Base-by-base conservation (phyloP, 2,888 invertebrate genomes). In the Pollenia griseotomentosa region DNA sequence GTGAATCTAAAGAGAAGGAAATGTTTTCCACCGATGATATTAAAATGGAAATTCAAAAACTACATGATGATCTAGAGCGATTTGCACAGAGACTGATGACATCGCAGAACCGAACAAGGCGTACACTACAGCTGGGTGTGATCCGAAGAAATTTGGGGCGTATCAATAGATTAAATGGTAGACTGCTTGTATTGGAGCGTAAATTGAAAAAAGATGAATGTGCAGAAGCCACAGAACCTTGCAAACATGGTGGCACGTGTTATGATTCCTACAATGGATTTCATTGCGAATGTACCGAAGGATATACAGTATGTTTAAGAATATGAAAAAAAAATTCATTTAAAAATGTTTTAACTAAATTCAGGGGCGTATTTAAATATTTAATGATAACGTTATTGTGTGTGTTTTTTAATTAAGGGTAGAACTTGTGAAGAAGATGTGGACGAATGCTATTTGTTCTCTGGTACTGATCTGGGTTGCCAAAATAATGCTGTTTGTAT, bases 401-500 rank as follows among this genome's bases (percentile, higher is more conserved):
- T 73, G 2, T 48, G 14, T 71, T 87, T 55, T 55, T 14, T 48
- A 9, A 23, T 44, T 63, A 19, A 93, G 96, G 97, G 97, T 0
- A 90, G 93, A n/a, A 93, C 93, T 0, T 99, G 99, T 92, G 95
- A 96, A 75, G 92, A 93, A 0, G 98, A 99, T 93, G 96, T 98
- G 0, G 96, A 99, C 91, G 99, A 99, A 93, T 99, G 99, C 92
- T 94, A 94, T 0, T 94, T 94, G 90, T 96, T 96, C 90, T 94
- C 95, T 5, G 97, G 97, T 9, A 98, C 98, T 0, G 97, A 97
- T 91, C 94, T 97, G 48, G 98, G 97, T 0, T 99, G 99, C 92
- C 97, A 98, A 94, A 98, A 98, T 93, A 97, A 97, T 68, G 98
- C 96, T 0, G 95, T 95, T 0, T 98, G 98, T 91, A 93, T 95